Percentiles rank a stretch among this genome's conserved stretches.
Evolutionary conservation across 2,113 vertebrate species (phyloP).

Genomic region (Cisticola juncidis): DNA sequence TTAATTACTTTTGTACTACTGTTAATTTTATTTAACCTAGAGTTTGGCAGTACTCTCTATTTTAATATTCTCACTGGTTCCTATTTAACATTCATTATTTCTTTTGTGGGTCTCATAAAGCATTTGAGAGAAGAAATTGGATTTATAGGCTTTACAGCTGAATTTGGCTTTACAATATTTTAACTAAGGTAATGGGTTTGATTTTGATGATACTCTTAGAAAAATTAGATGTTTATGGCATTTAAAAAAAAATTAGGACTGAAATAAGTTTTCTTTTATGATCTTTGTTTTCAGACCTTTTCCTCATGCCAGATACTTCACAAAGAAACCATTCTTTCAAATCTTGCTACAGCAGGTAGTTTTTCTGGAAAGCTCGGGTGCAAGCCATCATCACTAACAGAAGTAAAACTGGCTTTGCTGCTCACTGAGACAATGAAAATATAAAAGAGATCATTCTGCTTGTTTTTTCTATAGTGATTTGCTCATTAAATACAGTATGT

Average conservation of each 20-base stretch:
- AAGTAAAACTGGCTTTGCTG: background rate
- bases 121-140: background rate
- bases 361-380: background rate
- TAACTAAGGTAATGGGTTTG: background rate
- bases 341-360: background rate
- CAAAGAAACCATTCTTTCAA: slow-evolving; percentile 5
- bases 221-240: background rate
- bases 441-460: background rate
- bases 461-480: background rate
- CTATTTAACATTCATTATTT: background rate
- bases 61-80: background rate
- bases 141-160: background rate
- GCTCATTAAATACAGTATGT: fast-evolving
- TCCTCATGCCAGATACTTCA: background rate
- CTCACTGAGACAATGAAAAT: background rate
- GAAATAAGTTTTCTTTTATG: background rate
- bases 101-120: background rate
- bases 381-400: background rate
- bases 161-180: background rate
- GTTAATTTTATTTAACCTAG: background rate
- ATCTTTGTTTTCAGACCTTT: background rate
- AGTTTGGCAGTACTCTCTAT: background rate
- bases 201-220: background rate
- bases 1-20: background rate
- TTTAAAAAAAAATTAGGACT: background rate